Evolutionary conservation across 2,888 invertebrate species (phyloP).

Genomic region (Drosophila recens): DNA sequence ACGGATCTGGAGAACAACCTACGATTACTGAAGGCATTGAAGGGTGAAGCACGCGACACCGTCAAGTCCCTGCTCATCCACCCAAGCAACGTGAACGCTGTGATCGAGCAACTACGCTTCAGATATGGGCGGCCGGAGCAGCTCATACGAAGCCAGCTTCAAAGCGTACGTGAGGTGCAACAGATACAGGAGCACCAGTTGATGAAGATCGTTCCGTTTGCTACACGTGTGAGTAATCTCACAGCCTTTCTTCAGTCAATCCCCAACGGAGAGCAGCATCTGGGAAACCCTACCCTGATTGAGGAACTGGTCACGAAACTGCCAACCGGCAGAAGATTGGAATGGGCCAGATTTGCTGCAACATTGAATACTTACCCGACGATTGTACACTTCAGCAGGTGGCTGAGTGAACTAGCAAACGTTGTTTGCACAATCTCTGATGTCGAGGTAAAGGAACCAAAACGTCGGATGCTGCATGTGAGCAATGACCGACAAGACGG

Average conservation of each 20-base stretch:
- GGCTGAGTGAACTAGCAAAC: not conserved
- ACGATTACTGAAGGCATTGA: constrained; percentile 3
- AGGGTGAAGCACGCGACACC: not conserved
- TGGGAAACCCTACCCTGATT: not conserved
- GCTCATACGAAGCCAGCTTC: not conserved
- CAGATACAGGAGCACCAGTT: constrained; percentile 1
- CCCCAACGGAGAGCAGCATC: too few relatives aligned
- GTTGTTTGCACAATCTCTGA: not conserved
- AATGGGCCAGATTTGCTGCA: not conserved
- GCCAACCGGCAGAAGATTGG: not conserved
- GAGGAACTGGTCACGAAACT: constrained; percentile 3
- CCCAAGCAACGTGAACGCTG: not conserved
- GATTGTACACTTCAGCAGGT: not conserved
- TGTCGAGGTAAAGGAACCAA: constrained; percentile 1
- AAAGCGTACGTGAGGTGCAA: not conserved
- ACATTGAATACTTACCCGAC: not conserved
- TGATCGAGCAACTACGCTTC: not conserved
- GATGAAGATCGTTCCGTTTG: not conserved
- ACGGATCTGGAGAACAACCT: constrained; percentile 1
- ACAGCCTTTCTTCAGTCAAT: not conserved
- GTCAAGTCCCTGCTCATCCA: not conserved
- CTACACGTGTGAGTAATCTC: not conserved
- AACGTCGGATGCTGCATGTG: not conserved
- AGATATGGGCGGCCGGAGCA: not conserved
- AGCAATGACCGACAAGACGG: not conserved